Evolutionary conservation across 2,113 vertebrate genomes (phyloP).

Genomic region (Pristiophorus japonicus): DNA sequence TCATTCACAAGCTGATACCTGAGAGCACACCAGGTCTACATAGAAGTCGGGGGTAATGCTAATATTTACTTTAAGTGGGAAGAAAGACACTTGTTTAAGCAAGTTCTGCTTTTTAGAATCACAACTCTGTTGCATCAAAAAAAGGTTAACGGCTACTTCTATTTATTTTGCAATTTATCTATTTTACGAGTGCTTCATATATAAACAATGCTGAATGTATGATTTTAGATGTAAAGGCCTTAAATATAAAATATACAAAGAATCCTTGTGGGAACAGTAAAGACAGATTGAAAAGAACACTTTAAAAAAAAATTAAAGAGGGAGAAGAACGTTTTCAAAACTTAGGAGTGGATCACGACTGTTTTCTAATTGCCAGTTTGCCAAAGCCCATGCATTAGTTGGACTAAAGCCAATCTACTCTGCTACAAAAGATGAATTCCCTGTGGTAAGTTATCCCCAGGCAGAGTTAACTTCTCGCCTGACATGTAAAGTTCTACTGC

Average conservation of each 20-base stretch:
- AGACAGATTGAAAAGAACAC: background rate
- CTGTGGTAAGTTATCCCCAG: background rate
- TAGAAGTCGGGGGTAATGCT: background rate
- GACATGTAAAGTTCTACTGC: background rate
- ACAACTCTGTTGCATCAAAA: background rate
- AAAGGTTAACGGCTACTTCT: background rate
- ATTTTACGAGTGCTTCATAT: constrained; percentile 3
- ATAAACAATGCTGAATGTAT: background rate
- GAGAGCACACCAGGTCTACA: background rate
- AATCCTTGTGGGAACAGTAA: background rate
- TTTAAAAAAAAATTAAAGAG: background rate
- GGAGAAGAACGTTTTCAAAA: background rate
- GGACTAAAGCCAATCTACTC: background rate
- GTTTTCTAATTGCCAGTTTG: background rate
- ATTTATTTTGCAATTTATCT: constrained; percentile 27
- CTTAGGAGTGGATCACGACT: background rate
- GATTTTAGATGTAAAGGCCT: background rate
- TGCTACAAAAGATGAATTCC: background rate
- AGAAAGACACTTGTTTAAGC: background rate
- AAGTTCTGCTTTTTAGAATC: background rate
- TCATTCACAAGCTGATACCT: background rate
- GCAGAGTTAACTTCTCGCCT: background rate
- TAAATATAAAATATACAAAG: background rate
- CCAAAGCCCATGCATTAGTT: background rate
- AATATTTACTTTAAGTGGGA: constrained; percentile 14